Evolutionary conservation across 1,140 invertebrate species (phyloP), one percentile per base, ranked within the genome.

Genomic region (Pseudobourletiella spinata): DNA sequence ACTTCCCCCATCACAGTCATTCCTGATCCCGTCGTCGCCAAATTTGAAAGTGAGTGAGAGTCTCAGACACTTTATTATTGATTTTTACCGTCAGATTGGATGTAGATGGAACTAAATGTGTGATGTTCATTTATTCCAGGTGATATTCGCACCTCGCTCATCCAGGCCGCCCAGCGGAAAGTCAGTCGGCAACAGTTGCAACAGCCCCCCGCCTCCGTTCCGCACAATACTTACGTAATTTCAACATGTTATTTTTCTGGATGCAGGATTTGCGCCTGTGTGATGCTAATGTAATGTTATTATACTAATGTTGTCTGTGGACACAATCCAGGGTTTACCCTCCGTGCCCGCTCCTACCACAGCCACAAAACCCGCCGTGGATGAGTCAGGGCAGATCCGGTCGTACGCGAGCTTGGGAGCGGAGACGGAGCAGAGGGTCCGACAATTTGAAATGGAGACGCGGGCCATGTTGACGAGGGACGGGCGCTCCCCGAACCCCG

Each of bases 361-460:
- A 42, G 18, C 14, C n/a, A n/a, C n/a, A n/a, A 39, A 39, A 39
- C 60, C 59, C 14, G 50, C 43, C n/a, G 56, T 69, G 6, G 68
- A 69, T 57, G 68, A 69, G 18, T 35, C 55, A 20, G 68, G 68
- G 32, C 56, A 63, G 2, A 69, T 69, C 44, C 59, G 64, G 1
- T 69, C 68, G 3, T 69, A 69, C 25, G 65, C 68, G 14, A 60
- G 60, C n/a, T 43, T 69, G 20, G 56, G 63, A 20, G 64, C 64
- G 39, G 68, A 59, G 24, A 84, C 82, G 1, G 80, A 84, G 70
- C 82, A 84, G 67, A 74, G 84, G 63, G 82, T 86, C 48, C 78
- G 76, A 62, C 81, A 82, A 66, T 86, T 87, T 71, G 86, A 87
- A 70, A 77, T 84, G 70, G 86, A 87, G 72, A 83, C 85, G 0